Base-by-base conservation (phyloP, 1,140 invertebrate species). In the Heliconius nattereri region DNA sequence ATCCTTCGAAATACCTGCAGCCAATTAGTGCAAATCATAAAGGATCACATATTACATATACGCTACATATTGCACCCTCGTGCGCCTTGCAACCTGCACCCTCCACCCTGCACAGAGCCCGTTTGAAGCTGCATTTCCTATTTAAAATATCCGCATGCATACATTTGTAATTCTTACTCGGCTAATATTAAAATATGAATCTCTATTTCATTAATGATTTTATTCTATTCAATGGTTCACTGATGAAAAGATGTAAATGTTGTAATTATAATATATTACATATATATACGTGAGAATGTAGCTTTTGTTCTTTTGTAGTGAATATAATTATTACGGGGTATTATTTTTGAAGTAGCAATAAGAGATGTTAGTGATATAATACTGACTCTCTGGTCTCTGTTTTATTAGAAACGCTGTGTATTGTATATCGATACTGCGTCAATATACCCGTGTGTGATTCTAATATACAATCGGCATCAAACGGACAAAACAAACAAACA, bases 21-120 rank as follows among this genome's bases (percentile, higher is more conserved):
- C 75, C 79, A 80, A 80, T 80, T 80, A 80, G 79, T 73, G 71
- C 52, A 80, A 80, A 77, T 80, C 79, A 80, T 80, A 80, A 80
- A 77, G 54, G 52, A 77, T 66, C 49, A 73, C 52, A 66, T 66
- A 78, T 66, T 71, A 66, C 32, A 49, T 32, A 71, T 32, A 71
- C 16, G 35, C 29, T 71, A 66, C 71, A 71, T 37, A 71, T 13
- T 71, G 16, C 71, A 71, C 71, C 60, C 60, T 66, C 60, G 13
- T 16, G 60, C 26, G 29, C 60, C 60, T 23, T 26, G 26, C 60
- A 66, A 23, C 54, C 54, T 23, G 54, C 54, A 60, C 54, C 54
- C 73, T 40, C 11, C 54, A 66, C 60, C 23, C 73, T 71, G 60
- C 78, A 71, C 60, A 49, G 29, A 35, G 40, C 52, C 37, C 66